Percentiles rank a stretch among this genome's conserved stretches.
Conservation (phyloP, 2,797 vertebrate species). For the Coilia nasus region DNA sequence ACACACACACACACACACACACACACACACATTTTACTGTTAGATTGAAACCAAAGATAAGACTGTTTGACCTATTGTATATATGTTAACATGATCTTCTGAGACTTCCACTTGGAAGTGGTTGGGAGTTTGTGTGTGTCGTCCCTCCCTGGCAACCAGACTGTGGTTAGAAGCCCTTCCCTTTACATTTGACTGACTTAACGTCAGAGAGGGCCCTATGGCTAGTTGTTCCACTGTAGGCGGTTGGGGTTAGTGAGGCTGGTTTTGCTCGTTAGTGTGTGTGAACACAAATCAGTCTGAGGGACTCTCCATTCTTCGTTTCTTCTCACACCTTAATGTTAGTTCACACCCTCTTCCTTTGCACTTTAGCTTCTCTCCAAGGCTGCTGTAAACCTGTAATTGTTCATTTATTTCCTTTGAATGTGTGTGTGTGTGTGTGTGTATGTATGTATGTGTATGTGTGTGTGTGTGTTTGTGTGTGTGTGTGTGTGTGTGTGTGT, state of each 20-base stretch:
- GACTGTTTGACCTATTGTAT: too few relatives aligned
- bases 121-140: too few relatives aligned
- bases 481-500: too few relatives aligned
- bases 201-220: not conserved
- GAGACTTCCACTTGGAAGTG: too few relatives aligned
- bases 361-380: not conserved
- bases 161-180: too few relatives aligned
- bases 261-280: not conserved
- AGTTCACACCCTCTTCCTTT: not conserved
- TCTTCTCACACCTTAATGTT: not conserved
- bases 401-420: not conserved
- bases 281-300: not conserved
- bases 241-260: not conserved
- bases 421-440: not conserved
- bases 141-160: too few relatives aligned
- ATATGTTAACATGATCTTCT: too few relatives aligned
- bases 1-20: slow-evolving; percentile 2
- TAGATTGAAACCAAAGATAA: too few relatives aligned
- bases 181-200: not conserved
- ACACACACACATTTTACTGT: not conserved
- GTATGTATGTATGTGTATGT: too few relatives aligned
- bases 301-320: not conserved
- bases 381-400: slow-evolving; percentile 9
- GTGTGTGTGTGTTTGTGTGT: too few relatives aligned
- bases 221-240: not conserved